Conservation (phyloP, 2,888 invertebrate species). For the Nemurella pictetii region DNA sequence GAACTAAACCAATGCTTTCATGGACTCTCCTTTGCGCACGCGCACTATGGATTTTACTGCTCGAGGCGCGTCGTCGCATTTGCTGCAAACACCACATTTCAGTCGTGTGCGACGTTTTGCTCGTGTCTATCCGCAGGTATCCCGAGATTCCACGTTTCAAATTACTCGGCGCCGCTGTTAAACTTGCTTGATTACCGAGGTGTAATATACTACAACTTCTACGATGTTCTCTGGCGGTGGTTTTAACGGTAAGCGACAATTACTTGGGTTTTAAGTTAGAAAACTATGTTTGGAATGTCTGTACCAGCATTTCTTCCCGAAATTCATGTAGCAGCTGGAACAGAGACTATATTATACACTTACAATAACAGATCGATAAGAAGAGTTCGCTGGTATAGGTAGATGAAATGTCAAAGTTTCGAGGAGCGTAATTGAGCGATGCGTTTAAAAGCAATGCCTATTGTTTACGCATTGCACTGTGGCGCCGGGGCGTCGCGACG, state of each 20-base stretch:
- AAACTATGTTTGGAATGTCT: too few relatives aligned
- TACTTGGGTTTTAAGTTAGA: neutral
- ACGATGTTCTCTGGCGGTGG: slow-evolving; percentile 8
- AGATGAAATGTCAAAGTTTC: too few relatives aligned
- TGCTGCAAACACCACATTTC: too few relatives aligned
- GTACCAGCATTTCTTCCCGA: too few relatives aligned
- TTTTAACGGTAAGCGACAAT: neutral
- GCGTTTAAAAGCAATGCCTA: too few relatives aligned
- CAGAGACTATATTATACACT: too few relatives aligned
- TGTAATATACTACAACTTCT: neutral
- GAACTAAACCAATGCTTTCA: neutral
- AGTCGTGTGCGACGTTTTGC: neutral
- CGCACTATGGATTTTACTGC: neutral
- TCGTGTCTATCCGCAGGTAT: neutral
- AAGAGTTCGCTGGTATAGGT: too few relatives aligned
- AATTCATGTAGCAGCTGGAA: too few relatives aligned
- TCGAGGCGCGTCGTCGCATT: neutral
- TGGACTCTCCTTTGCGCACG: neutral
- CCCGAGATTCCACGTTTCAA: neutral
- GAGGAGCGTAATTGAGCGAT: too few relatives aligned
- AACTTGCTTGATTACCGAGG: neutral
- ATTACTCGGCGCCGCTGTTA: neutral
- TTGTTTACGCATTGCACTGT: neutral
- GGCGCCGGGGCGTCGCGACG: neutral
- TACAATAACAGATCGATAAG: too few relatives aligned